These are phyloP conservation scores for Osedax frankpressi DNA, from an alignment of 2,888 invertebrate species.

Conservation along the genomic window DNA sequence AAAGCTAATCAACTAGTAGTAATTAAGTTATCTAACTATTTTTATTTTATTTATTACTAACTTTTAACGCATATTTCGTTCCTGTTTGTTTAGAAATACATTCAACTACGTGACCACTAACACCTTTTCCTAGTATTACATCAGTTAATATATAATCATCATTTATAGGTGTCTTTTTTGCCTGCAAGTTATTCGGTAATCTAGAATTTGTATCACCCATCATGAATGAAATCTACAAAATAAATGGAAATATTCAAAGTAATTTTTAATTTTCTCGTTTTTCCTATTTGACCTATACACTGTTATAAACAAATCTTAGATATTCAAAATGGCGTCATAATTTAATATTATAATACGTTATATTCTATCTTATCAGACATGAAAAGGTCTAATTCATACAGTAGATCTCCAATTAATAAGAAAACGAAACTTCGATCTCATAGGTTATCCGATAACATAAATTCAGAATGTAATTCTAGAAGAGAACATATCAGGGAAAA, in stretches of 20 bases:
- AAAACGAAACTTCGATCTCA: background rate
- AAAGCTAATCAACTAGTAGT: no score
- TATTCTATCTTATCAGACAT: background rate
- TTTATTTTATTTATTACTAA: constrained; percentile 48
- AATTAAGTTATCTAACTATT: no score
- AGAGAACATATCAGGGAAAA: background rate
- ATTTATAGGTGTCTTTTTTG: constrained; percentile 66
- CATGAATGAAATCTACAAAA: constrained; percentile 15
- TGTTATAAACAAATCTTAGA: background rate
- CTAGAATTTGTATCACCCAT: constrained; percentile 29
- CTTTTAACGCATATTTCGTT: constrained; percentile 80
- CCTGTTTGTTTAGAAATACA: constrained; percentile 67
- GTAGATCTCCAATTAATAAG: background rate
- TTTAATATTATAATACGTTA: background rate
- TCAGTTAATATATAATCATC: constrained; percentile 83
- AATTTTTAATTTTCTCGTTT: background rate
- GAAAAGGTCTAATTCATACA: background rate
- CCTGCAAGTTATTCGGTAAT: constrained; percentile 21
- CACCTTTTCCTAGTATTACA: constrained; percentile 84
- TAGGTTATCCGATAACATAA: background rate
- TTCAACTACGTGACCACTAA: constrained; percentile 96
- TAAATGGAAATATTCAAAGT: background rate
- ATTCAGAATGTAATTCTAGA: background rate
- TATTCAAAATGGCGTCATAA: background rate
- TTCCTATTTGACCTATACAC: background rate